phyloP scores from a whole-genome alignment of 2,888 invertebrate species.

The Lasioglossum lativentre region DNA sequence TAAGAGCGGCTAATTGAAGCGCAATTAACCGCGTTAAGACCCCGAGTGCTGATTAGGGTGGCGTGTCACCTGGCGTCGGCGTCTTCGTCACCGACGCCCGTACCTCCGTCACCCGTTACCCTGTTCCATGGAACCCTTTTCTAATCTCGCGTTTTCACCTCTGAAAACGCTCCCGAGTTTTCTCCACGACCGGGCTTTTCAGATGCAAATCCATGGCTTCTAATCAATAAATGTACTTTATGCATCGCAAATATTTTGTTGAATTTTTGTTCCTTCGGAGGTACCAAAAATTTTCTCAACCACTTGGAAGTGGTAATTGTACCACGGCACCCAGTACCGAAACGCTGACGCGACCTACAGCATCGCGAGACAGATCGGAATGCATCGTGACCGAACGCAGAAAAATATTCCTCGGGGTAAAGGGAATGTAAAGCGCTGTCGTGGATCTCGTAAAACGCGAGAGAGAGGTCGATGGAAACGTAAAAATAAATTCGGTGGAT shows the following conservation, averaged over 20 bases:
- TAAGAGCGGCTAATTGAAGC: slow-evolving; percentile 72
- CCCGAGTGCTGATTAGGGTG: slow-evolving; percentile 68
- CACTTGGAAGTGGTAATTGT: no score
- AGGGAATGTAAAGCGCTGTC: not conserved
- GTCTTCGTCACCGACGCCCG: not conserved
- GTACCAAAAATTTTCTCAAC: no score
- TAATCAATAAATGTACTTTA: no score
- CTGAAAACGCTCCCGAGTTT: not conserved
- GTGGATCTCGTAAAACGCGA: not conserved
- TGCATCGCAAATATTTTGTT: not conserved
- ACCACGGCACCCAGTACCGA: no score
- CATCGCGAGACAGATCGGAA: no score
- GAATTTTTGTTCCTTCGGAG: no score
- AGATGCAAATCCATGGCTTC: not conserved
- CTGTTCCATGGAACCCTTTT: slow-evolving; percentile 28
- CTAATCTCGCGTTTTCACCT: slow-evolving; percentile 62
- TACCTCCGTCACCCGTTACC: not conserved
- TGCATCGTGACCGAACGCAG: not conserved
- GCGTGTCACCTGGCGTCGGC: slow-evolving; percentile 28
- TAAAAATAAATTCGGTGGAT: slow-evolving; percentile 41
- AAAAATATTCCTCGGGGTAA: not conserved
- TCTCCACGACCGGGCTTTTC: not conserved
- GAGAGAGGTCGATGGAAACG: not conserved
- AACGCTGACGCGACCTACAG: no score
- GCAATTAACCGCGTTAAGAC: slow-evolving; percentile 76